A percentile compares a stretch with the other conserved stretches of the same genome.
These are phyloP conservation scores for Coelopa frigida DNA, from an alignment of 1,140 invertebrate species.

Conservation along the genomic window DNA sequence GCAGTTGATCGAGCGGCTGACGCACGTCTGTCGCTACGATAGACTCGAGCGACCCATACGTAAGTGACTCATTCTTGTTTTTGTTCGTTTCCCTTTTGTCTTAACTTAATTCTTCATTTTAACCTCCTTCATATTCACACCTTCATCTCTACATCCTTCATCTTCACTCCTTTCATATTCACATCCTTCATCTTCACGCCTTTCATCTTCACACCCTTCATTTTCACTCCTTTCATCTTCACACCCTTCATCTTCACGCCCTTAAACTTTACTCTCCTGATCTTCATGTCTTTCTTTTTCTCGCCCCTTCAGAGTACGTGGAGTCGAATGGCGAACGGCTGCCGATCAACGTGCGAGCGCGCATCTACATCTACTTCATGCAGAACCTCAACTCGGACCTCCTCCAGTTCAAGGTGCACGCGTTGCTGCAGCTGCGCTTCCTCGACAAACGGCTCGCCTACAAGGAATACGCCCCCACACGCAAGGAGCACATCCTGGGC, in stretches of 20 bases:
- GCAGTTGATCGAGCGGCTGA: constrained; percentile 34
- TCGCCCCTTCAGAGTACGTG: constrained; percentile 18
- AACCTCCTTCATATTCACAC: neutral
- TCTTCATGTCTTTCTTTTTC: neutral
- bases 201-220: too few species aligned
- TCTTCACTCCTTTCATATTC: too few species aligned
- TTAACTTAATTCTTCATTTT: too few species aligned
- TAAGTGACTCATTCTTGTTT: constrained; percentile 12
- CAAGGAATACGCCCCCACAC: constrained; percentile 53
- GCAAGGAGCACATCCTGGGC: constrained; percentile 57
- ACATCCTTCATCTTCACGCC: too few species aligned
- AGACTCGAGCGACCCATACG: constrained; percentile 33
- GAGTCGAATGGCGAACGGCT: constrained; percentile 24
- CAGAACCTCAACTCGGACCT: constrained; percentile 70
- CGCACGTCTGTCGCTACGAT: constrained; percentile 41
- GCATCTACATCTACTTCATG: constrained; percentile 67
- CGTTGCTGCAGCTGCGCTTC: constrained; percentile 69
- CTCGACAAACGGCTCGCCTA: constrained; percentile 62
- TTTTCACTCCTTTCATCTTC: too few species aligned
- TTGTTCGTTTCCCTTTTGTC: neutral
- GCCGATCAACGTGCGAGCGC: constrained; percentile 56
- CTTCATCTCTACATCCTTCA: too few species aligned
- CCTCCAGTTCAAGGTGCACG: constrained; percentile 76
- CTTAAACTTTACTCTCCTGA: neutral
- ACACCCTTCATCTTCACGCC: too few species aligned